Evolutionary conservation across 2,797 vertebrate species (phyloP).

Genomic region (Falco naumanni): DNA sequence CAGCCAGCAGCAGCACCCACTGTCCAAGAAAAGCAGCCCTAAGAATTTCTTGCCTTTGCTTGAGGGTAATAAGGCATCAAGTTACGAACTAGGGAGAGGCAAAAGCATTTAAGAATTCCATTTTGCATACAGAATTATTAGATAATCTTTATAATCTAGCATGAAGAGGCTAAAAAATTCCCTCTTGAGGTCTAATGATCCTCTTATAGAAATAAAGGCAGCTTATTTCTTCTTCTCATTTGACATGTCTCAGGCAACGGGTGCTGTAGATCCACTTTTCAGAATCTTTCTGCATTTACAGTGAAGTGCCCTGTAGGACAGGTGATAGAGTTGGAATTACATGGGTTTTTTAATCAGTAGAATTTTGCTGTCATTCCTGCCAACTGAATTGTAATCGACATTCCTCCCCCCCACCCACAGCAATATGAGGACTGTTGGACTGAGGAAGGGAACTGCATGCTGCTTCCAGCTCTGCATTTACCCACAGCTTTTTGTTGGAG

Average conservation of each 20-base stretch:
- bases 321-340: neutral
- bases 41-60: neutral
- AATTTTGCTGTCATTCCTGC: neutral
- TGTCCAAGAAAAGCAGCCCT: neutral
- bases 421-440: neutral
- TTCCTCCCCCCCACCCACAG: neutral
- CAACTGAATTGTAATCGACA: neutral
- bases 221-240: neutral
- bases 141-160: neutral
- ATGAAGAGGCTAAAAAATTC: neutral
- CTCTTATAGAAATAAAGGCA: neutral
- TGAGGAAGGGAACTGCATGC: neutral
- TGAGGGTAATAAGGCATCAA: neutral
- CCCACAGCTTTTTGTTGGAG: neutral
- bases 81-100: neutral
- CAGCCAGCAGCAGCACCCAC: neutral
- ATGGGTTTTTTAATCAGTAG: neutral
- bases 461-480: slow-evolving; percentile 3
- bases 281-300: neutral
- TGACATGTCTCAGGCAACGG: neutral
- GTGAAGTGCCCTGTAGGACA: neutral
- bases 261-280: neutral
- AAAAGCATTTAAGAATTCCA: neutral
- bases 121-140: neutral
- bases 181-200: neutral